These are phyloP conservation scores for Lasioglossum malachurum DNA, from an alignment of 2,888 invertebrate genomes.

Conservation along the genomic window DNA sequence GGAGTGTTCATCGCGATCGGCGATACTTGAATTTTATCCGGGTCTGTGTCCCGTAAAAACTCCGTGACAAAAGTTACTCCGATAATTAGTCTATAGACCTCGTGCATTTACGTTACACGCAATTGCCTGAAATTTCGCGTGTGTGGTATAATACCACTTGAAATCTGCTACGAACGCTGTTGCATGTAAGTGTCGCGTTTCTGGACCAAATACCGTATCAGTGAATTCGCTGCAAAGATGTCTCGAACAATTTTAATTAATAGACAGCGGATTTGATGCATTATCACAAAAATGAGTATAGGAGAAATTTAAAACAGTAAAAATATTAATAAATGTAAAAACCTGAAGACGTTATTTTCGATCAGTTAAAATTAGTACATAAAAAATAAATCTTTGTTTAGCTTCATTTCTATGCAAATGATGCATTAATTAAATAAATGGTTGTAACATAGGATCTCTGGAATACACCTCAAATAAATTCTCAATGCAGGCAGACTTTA, in stretches of 20 bases:
- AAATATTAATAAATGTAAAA: too few relatives aligned
- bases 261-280: too few relatives aligned
- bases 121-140: neutral
- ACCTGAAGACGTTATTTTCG: too few relatives aligned
- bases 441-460: too few relatives aligned
- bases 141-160: neutral
- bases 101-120: neutral
- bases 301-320: too few relatives aligned
- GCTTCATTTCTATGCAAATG: too few relatives aligned
- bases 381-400: too few relatives aligned
- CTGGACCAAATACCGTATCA: neutral
- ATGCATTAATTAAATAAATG: too few relatives aligned
- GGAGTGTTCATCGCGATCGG: slow-evolving; percentile 50
- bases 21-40: slow-evolving; percentile 33
- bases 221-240: neutral
- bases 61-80: neutral
- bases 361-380: too few relatives aligned
- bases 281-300: too few relatives aligned
- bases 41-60: neutral
- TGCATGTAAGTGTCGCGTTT: neutral
- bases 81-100: neutral
- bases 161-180: neutral
- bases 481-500: too few relatives aligned
- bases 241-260: neutral
- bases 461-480: too few relatives aligned